Evolutionary conservation across 2,888 invertebrate genomes (phyloP), one percentile per base, ranked within the genome.

Genomic region (Argyresthia albistria): DNA sequence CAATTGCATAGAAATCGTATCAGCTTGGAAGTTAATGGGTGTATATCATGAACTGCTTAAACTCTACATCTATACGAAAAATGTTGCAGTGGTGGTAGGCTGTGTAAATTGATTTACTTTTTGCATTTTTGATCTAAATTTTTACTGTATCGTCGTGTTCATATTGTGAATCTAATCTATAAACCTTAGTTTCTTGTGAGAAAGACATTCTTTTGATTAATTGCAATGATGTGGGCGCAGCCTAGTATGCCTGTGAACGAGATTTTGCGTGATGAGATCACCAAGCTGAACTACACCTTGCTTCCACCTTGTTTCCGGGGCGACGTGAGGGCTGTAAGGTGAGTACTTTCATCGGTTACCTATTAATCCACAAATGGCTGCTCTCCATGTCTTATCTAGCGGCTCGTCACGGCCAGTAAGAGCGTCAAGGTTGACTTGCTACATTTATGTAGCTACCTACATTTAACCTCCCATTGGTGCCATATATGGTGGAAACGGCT

Each of bases 221-320:
- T n/a, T n/a, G n/a, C n/a, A 25, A 25, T 25, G 25, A 25, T 6
- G 25, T 25, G 25, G 25, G 25, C 25, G 25, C 25, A 25, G 39
- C 10, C 39, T 9, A 4, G 39, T 9, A 52, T 74, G 53, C 55
- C 70, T 0, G 64, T 76, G 0, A 81, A 81, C 53, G 69, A 76
- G 0, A 63, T 80, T 46, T 57, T 80, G 0, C 55, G 47, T 0
- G 65, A 73, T 0, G 62, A 70, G 9, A 73, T 80, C 35, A 75
- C 75, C 0, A 76, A 73, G 52, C 43, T 81, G n/a, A 62, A 66
- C 9, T 59, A 61, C 48, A 66, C 68, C 0, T 51, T 80, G 42
- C 57, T 77, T 9, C 80, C 80, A 3, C 69, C 73, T 1, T 67
- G 69, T 8, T 75, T 70, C 53, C 63, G 59, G 1, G 78, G 74